Conservation (phyloP, 2,113 vertebrate species). For the Cynopterus brachyotis region DNA sequence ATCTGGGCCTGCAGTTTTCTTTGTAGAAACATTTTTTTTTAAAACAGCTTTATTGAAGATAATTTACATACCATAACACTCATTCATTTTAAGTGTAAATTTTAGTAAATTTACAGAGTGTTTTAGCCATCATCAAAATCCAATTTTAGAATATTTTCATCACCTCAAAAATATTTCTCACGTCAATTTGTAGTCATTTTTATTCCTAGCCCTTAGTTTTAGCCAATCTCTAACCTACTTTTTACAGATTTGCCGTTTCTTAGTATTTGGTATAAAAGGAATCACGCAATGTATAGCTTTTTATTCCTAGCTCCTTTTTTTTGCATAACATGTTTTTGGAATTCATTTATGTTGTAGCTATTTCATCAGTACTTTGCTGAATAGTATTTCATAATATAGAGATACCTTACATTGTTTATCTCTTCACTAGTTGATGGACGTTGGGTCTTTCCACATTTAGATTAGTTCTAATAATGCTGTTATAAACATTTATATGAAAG, state of each 20-base stretch:
- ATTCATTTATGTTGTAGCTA: background rate
- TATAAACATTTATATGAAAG: background rate
- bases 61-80: slow-evolving; percentile 40
- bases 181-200: background rate
- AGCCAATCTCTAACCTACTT: background rate
- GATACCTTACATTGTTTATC: background rate
- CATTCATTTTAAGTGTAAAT: slow-evolving; percentile 33
- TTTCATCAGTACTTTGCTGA: background rate
- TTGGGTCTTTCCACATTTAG: background rate
- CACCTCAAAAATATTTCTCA: background rate
- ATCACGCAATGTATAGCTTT: background rate
- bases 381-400: background rate
- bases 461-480: background rate
- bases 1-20: slow-evolving; percentile 23
- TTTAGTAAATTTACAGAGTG: slow-evolving; percentile 4
- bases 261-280: background rate
- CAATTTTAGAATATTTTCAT: slow-evolving; percentile 24
- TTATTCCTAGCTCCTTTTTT: background rate
- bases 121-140: background rate
- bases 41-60: slow-evolving; percentile 2
- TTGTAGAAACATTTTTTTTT: slow-evolving; percentile 23
- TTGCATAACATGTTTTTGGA: background rate
- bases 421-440: background rate
- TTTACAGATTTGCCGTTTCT: background rate
- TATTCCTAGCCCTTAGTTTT: background rate